Evolutionary conservation across 2,797 vertebrate genomes (phyloP).

Genomic region (Bradypodion pumilum): DNA sequence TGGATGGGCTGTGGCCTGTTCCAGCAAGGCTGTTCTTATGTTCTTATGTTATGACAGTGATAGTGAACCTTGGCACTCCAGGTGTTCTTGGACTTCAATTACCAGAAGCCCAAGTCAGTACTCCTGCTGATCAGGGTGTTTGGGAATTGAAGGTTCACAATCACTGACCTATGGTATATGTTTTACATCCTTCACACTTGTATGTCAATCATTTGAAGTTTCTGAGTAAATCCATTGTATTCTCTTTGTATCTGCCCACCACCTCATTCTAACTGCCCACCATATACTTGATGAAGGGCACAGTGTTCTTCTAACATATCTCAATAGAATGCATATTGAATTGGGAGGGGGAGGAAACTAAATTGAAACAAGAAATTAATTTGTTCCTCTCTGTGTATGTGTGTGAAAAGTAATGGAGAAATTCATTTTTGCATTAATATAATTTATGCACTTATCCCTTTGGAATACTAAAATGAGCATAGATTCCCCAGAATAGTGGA

Average conservation of each 20-base stretch:
- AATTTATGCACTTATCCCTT: not conserved
- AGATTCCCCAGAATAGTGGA: not conserved
- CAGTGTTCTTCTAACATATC: slow-evolving; percentile 1
- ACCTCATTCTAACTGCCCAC: not conserved
- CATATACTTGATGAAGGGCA: slow-evolving; percentile 4
- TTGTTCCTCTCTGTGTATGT: slow-evolving; percentile 15
- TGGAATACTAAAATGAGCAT: not conserved
- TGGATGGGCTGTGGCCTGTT: no score
- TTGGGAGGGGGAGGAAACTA: not conserved
- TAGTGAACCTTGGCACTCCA: no score
- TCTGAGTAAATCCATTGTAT: not conserved
- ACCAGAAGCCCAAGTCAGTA: no score
- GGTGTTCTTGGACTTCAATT: no score
- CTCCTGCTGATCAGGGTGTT: no score
- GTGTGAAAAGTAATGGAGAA: slow-evolving; percentile 16
- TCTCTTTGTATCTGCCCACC: no score
- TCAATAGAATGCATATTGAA: slow-evolving; percentile 10
- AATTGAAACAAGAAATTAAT: slow-evolving; percentile 31
- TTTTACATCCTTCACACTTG: not conserved
- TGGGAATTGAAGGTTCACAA: no score
- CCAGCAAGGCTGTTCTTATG: no score
- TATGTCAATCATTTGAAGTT: slow-evolving; percentile 4
- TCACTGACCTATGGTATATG: no score
- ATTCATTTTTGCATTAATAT: slow-evolving; percentile 33
- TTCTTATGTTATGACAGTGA: no score